Percentiles rank a stretch among this genome's conserved stretches.
Conservation (phyloP, 2,888 invertebrate species). For the Agrochola circellaris region DNA sequence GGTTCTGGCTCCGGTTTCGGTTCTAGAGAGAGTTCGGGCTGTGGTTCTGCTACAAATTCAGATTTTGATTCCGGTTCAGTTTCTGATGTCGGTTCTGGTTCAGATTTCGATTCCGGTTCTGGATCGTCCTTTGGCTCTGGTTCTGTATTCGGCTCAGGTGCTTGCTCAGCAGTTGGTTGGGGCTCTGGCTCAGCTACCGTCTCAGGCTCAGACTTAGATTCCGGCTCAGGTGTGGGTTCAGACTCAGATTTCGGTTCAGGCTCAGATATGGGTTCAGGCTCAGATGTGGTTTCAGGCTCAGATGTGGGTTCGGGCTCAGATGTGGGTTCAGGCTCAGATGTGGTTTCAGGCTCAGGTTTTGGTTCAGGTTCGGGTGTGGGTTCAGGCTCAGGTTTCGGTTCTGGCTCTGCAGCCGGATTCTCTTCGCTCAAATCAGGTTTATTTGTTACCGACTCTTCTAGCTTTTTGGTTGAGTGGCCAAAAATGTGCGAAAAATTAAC, state of each 20-base stretch:
- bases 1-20: slow-evolving; percentile 38
- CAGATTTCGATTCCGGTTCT: slow-evolving; percentile 51
- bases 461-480: slow-evolving; percentile 69
- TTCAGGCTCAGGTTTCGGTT: slow-evolving; percentile 52
- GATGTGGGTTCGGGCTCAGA: slow-evolving; percentile 58
- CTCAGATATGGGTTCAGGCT: slow-evolving; percentile 43
- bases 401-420: slow-evolving; percentile 52
- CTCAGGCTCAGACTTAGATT: slow-evolving; percentile 55
- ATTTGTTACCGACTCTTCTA: slow-evolving; percentile 63
- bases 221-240: slow-evolving; percentile 58
- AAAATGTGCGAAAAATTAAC: slow-evolving; percentile 81
- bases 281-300: slow-evolving; percentile 57
- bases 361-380: slow-evolving; percentile 53
- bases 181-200: slow-evolving; percentile 62
- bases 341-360: slow-evolving; percentile 63
- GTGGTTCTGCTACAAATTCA: slow-evolving; percentile 66
- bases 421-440: slow-evolving; percentile 65
- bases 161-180: slow-evolving; percentile 45
- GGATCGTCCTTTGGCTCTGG: slow-evolving; percentile 58
- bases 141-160: slow-evolving; percentile 55
- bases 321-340: slow-evolving; percentile 66
- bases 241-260: slow-evolving; percentile 57
- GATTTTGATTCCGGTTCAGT: slow-evolving; percentile 65
- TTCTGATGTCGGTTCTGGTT: slow-evolving; percentile 71
- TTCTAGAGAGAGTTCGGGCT: slow-evolving; percentile 59